These are phyloP conservation scores for Bombylius discolor DNA, from an alignment of 2,888 invertebrate genomes.

Conservation along the genomic window DNA sequence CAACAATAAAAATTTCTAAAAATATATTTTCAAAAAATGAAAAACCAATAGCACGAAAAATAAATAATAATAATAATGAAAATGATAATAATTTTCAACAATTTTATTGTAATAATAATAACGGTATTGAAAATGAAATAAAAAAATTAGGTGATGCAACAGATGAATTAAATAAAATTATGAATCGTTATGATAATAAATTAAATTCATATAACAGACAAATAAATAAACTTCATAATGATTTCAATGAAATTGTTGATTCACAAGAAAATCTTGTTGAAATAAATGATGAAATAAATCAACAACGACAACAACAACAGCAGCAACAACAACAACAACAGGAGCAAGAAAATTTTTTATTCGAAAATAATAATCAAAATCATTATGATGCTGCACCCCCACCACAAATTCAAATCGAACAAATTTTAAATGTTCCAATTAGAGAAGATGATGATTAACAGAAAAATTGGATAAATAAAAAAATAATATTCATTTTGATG, in stretches of 20 bases:
- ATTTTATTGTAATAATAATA: not conserved
- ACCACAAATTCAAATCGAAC: too few species aligned
- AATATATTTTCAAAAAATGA: not conserved
- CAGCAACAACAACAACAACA: too few species aligned
- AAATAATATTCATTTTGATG: too few species aligned
- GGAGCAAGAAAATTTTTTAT: too few species aligned
- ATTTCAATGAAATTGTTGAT: slow-evolving; percentile 19
- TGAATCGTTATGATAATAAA: slow-evolving; percentile 18
- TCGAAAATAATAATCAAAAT: too few species aligned
- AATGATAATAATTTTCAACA: not conserved
- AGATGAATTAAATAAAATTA: slow-evolving; percentile 4
- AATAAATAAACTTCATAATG: slow-evolving; percentile 17
- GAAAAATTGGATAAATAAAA: too few species aligned
- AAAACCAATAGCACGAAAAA: too few species aligned
- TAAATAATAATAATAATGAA: not conserved
- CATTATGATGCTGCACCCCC: too few species aligned
- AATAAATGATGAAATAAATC: slow-evolving; percentile 7
- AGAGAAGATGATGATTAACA: too few species aligned
- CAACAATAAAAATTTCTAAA: not conserved
- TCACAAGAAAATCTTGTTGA: slow-evolving; percentile 19
- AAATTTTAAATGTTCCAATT: too few species aligned
- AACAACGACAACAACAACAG: not conserved
- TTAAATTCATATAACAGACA: slow-evolving; percentile 17
- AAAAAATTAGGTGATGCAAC: slow-evolving; percentile 1
- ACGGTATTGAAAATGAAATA: not conserved